Evolutionary conservation across 2,888 invertebrate genomes (phyloP), one percentile per base, ranked within the genome.

Genomic region (Heliconius charithonia): DNA sequence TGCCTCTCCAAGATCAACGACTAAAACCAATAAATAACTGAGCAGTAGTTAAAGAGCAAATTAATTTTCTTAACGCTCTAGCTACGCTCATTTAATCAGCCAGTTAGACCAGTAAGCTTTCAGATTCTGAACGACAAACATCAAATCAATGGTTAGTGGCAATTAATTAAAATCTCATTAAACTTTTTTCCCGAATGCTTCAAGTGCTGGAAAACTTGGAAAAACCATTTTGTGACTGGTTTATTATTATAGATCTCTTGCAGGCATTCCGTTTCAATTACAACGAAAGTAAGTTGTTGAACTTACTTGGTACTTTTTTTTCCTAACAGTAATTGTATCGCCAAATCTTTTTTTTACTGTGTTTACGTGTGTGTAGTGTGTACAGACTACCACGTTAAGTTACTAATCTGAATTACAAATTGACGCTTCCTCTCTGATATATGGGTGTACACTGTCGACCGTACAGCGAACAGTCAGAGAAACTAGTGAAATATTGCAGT

Each of bases 121-220:
- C 73, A 79, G 69, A 82, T 83, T 87, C 82, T 85, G 86, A 82
- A 83, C 79, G 82, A 79, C 85, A 85, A 79, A 65, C 80, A 79
- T 80, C 79, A 67, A 75, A 82, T 83, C 78, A 82, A 82, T 85
- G 77, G 84, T 83, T 81, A 82, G 69, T 69, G 85, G 85, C 84
- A 90, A 92, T 92, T 91, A 92, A 92, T 93, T 90, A 91, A 92
- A 90, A 86, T 86, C 87, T 84, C 85, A 89, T 90, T 86, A 85
- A 85, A 83, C 87, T 90, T 91, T 91, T 93, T 92, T 89, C 85
- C 83, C 84, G 85, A 89, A 89, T 85, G 84, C 72, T 82, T 86
- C 85, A 45, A 74, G 41, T 84, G 81, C 84, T 85, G 87, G 90
- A 89, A 91, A 91, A 89, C 86, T 83, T 86, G 89, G 91, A 91